phyloP scores from a whole-genome alignment of 1,140 invertebrate species.

The Monomorium pharaonis region DNA sequence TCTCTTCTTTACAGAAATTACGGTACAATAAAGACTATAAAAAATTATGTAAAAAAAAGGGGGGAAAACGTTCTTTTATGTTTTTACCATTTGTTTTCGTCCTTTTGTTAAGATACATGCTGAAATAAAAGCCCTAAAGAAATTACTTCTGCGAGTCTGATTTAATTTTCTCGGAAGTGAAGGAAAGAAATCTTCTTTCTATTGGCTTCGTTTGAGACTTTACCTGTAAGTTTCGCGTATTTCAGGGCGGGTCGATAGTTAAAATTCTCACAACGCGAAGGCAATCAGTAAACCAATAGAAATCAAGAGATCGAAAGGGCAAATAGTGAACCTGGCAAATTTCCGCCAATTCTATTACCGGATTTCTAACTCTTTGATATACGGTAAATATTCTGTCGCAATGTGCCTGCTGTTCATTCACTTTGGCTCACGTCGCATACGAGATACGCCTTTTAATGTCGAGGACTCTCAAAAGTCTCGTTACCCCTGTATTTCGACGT shows the following conservation, averaged over 20 bases:
- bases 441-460: constrained; percentile 50
- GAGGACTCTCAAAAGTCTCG: constrained; percentile 50
- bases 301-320: constrained; percentile 69
- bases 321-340: constrained; percentile 60
- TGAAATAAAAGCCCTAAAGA: neutral
- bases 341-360: constrained; percentile 67
- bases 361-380: constrained; percentile 67
- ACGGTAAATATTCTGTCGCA: constrained; percentile 65
- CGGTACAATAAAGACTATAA: neutral
- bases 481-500: constrained; percentile 20
- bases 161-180: constrained; percentile 38
- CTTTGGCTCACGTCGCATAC: constrained; percentile 16
- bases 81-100: neutral
- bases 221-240: constrained; percentile 19
- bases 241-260: constrained; percentile 15
- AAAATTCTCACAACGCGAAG: constrained; percentile 66
- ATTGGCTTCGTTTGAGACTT: neutral
- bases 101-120: constrained; percentile 6
- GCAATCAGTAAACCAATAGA: constrained; percentile 69
- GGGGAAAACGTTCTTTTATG: neutral
- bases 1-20: neutral
- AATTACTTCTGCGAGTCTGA: constrained; percentile 5
- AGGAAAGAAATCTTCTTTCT: constrained; percentile 1
- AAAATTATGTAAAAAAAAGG: neutral
- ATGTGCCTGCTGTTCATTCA: constrained; percentile 5